Evolutionary conservation across 2,797 vertebrate genomes (phyloP).

Genomic region (Spinus pinus): DNA sequence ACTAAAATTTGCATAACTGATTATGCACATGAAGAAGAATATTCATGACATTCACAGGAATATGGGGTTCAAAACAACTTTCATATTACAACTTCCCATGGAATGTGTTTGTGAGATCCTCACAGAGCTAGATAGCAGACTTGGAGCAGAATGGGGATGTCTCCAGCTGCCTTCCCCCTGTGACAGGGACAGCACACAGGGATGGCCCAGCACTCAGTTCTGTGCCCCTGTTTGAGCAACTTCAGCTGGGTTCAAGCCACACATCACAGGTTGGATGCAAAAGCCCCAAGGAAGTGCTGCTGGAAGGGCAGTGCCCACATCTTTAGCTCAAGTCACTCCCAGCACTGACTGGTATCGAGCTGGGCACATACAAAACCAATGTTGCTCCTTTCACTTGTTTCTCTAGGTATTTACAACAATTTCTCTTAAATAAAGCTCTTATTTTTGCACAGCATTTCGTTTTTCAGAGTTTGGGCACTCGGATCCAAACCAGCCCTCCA

Average conservation of each 20-base stretch:
- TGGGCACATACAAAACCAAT: neutral
- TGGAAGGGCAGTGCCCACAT: neutral
- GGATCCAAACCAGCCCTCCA: neutral
- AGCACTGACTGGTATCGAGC: rapidly evolving
- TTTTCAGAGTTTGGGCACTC: neutral
- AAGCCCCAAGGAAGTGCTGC: neutral
- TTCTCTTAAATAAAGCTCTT: neutral
- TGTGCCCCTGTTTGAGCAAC: rapidly evolving
- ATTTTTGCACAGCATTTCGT: neutral
- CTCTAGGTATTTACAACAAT: neutral
- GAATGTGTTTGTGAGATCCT: neutral
- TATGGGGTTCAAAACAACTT: neutral
- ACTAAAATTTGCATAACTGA: neutral
- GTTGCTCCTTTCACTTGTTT: neutral
- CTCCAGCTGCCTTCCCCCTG: neutral
- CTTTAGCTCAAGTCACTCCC: neutral
- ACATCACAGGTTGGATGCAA: neutral
- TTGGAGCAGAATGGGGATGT: neutral
- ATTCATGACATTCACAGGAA: neutral
- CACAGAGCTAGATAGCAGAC: neutral
- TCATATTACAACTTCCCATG: neutral
- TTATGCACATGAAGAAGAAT: neutral
- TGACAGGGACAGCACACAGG: neutral
- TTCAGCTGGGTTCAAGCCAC: neutral
- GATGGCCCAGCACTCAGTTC: neutral